Conservation (phyloP, 1,140 invertebrate genomes). For the Ostrea denselamellosa region DNA sequence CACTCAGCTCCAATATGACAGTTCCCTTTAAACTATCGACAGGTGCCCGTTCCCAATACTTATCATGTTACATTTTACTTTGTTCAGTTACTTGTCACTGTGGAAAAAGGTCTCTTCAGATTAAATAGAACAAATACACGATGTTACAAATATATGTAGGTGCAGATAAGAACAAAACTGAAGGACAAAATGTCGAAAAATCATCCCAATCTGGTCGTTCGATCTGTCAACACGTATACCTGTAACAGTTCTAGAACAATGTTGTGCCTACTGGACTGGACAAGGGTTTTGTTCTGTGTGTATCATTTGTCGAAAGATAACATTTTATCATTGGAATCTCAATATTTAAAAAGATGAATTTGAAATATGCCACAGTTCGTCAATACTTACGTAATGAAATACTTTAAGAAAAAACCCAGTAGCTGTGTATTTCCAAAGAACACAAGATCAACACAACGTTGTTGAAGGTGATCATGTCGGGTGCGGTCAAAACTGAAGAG, state of each 20-base stretch:
- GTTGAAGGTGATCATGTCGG: background rate
- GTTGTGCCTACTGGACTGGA: background rate
- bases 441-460: background rate
- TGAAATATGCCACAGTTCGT: background rate
- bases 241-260: background rate
- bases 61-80: no score
- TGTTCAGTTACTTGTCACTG: no score
- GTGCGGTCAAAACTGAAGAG: background rate
- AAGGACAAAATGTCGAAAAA: background rate
- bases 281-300: background rate
- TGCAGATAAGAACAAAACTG: background rate
- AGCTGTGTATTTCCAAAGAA: background rate
- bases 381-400: slow-evolving; percentile 10
- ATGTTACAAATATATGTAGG: background rate
- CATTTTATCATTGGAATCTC: background rate
- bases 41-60: no score
- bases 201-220: background rate
- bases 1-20: no score
- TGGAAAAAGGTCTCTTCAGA: no score
- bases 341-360: background rate
- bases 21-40: no score
- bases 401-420: background rate
- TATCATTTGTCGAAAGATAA: background rate
- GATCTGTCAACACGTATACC: background rate
- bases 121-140: no score